A percentile compares a stretch with the other conserved stretches of the same genome.
Evolutionary conservation across 2,797 vertebrate species (phyloP).

Genomic region (Nyctibius grandis): DNA sequence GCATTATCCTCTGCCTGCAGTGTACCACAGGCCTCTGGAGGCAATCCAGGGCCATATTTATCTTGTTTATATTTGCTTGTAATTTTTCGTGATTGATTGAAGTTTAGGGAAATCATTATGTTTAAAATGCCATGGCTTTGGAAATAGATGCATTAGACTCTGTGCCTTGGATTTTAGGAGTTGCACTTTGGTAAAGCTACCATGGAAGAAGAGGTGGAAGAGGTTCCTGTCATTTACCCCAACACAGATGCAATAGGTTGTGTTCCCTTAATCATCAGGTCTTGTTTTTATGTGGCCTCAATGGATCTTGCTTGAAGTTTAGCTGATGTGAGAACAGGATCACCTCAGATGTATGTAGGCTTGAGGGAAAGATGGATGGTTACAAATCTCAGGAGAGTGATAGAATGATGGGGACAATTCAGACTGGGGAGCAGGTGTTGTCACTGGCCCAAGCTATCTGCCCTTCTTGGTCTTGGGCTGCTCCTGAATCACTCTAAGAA

Average conservation of each 20-base stretch:
- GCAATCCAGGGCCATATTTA: constrained; percentile 29
- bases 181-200: neutral
- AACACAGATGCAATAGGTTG: neutral
- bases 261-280: neutral
- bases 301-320: neutral
- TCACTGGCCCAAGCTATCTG: neutral
- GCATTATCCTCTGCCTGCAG: constrained; percentile 7
- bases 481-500: neutral
- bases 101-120: constrained; percentile 18
- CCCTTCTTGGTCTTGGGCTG: neutral
- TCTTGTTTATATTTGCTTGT: constrained; percentile 58
- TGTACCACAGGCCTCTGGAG: constrained; percentile 45
- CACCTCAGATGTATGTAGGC: neutral
- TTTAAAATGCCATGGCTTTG: constrained; percentile 30
- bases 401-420: neutral
- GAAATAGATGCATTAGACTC: neutral
- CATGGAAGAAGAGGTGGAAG: neutral
- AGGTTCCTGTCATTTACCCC: neutral
- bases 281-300: neutral
- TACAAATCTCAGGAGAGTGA: neutral
- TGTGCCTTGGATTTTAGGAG: neutral
- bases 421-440: neutral
- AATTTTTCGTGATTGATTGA: constrained; percentile 40
- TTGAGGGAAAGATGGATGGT: neutral
- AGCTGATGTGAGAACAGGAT: neutral